Evolutionary conservation across 2,888 invertebrate genomes (phyloP).

Genomic region (Zaprionus lineosus): DNA sequence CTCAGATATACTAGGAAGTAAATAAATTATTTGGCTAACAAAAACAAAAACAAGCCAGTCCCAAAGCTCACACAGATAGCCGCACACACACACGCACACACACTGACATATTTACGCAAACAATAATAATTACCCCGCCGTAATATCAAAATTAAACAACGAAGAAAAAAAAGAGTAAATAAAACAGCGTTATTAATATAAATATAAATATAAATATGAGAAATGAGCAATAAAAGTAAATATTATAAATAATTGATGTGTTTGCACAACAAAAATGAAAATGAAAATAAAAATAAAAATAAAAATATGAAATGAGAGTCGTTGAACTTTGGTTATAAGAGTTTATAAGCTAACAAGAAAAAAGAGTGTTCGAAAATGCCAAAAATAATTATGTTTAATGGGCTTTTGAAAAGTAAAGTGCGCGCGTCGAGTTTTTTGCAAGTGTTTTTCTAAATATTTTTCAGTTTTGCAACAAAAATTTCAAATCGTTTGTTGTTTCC

Average conservation of each 20-base stretch:
- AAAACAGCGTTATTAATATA: not conserved
- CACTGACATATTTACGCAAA: slow-evolving; percentile 25
- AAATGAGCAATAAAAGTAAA: not conserved
- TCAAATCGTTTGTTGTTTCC: slow-evolving; percentile 54
- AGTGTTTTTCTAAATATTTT: slow-evolving; percentile 77
- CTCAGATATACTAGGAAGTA: too few relatives aligned
- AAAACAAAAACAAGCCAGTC: not conserved
- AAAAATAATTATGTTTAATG: slow-evolving; percentile 33
- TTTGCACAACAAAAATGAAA: slow-evolving; percentile 40
- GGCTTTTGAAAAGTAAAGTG: slow-evolving; percentile 52
- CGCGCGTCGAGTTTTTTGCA: slow-evolving; percentile 74
- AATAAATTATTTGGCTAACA: slow-evolving; percentile 23
- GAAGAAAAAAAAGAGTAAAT: slow-evolving; percentile 12
- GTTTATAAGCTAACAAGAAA: slow-evolving; percentile 26
- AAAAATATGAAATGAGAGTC: slow-evolving; percentile 47
- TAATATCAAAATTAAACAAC: too few relatives aligned
- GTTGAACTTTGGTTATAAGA: slow-evolving; percentile 58
- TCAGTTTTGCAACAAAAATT: slow-evolving; percentile 66
- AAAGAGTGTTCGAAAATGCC: slow-evolving; percentile 73
- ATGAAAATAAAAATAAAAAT: slow-evolving; percentile 10
- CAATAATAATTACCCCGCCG: too few relatives aligned
- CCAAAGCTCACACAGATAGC: not conserved
- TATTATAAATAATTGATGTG: slow-evolving; percentile 10
- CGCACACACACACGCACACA: not conserved
- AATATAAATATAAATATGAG: not conserved